Conservation (phyloP, 1,140 invertebrate species). For the Bombyx mori region DNA sequence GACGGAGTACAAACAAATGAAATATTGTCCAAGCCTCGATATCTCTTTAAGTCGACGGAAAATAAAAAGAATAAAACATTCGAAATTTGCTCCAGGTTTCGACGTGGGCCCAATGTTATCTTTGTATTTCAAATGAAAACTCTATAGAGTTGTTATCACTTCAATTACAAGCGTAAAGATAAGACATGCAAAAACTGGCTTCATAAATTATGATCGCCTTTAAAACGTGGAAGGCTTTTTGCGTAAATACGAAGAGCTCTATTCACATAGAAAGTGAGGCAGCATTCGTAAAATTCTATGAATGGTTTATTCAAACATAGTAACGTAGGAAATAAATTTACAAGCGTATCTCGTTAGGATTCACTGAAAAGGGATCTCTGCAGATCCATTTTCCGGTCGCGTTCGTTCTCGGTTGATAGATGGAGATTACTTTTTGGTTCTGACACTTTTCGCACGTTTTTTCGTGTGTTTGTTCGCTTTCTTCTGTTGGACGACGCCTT, state of each 20-base stretch:
- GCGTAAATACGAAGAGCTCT: no score
- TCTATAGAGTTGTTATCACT: background rate
- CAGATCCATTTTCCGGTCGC: slow-evolving; percentile 6
- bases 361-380: slow-evolving; percentile 18
- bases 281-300: background rate
- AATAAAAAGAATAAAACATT: slow-evolving; percentile 25
- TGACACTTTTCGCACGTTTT: slow-evolving; percentile 19
- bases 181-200: slow-evolving; percentile 6
- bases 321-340: slow-evolving; percentile 21
- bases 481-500: slow-evolving; percentile 5
- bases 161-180: no score
- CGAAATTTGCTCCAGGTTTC: no score
- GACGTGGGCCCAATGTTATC: background rate
- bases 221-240: no score
- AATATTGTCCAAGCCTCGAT: slow-evolving; percentile 24
- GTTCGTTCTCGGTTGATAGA: slow-evolving; percentile 18
- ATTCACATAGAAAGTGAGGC: no score
- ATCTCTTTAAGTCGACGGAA: slow-evolving; percentile 17
- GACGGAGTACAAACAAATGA: slow-evolving; percentile 29
- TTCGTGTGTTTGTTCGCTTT: slow-evolving; percentile 17
- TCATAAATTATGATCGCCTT: no score
- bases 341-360: slow-evolving; percentile 19
- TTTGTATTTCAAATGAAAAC: background rate
- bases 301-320: slow-evolving; percentile 21
- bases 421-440: slow-evolving; percentile 26